These are phyloP conservation scores for Acanthosepion esculentum DNA, from an alignment of 2,888 invertebrate species.

Conservation along the genomic window DNA sequence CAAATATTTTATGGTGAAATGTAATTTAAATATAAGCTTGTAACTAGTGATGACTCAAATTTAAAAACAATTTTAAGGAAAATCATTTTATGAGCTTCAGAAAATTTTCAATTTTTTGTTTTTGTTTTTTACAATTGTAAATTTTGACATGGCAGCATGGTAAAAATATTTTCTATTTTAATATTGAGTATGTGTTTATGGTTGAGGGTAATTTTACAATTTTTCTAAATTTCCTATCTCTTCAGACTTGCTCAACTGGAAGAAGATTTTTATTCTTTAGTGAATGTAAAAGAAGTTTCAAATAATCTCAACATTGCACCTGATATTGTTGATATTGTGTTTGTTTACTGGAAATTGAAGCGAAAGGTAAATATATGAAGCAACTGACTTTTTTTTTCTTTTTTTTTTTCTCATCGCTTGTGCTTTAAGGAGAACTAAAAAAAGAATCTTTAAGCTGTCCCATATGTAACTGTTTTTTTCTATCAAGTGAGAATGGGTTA, in stretches of 20 bases:
- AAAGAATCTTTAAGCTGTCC: no score
- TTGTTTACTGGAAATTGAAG: constrained; percentile 97
- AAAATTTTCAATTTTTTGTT: neutral
- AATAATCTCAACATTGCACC: constrained; percentile 86
- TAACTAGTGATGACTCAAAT: no score
- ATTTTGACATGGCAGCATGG: no score
- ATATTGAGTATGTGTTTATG: no score
- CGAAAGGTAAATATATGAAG: constrained; percentile 77
- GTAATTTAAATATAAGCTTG: no score
- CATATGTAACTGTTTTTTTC: no score
- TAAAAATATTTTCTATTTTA: no score
- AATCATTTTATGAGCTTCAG: no score
- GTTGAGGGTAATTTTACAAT: neutral
- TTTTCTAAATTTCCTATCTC: neutral
- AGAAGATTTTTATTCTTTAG: constrained; percentile 93
- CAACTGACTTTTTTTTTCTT: neutral
- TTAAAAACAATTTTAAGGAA: neutral
- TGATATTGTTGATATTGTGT: constrained; percentile 89
- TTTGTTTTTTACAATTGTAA: neutral
- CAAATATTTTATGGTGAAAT: no score
- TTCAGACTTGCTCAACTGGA: constrained; percentile 90
- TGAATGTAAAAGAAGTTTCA: constrained; percentile 79
- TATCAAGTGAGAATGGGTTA: no score
- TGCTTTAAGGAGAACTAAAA: no score
- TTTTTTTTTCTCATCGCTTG: no score